A percentile compares a stretch with the other conserved stretches of the same genome.
Evolutionary conservation across 2,113 vertebrate genomes (phyloP).

Genomic region (Oreochromis spilurus): DNA sequence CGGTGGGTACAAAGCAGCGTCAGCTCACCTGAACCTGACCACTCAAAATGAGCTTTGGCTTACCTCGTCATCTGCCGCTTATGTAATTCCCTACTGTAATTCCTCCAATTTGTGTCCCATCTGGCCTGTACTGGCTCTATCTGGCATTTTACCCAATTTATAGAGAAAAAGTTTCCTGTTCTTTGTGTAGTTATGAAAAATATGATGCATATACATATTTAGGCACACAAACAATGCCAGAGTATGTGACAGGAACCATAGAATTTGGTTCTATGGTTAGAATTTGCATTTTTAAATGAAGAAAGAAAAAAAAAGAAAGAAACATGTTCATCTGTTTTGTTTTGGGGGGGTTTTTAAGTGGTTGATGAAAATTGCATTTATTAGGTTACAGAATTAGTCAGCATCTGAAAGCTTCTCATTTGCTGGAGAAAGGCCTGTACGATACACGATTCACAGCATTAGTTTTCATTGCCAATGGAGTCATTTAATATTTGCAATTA

Average conservation of each 20-base stretch:
- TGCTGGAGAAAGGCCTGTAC: not conserved
- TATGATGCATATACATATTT: not conserved
- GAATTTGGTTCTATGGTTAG: too few relatives aligned
- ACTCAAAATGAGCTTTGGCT: slow-evolving; percentile 46
- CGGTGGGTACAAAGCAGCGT: slow-evolving; percentile 73
- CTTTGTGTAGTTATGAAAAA: not conserved
- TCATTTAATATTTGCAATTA: not conserved
- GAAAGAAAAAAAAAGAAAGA: not conserved
- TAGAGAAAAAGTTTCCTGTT: not conserved
- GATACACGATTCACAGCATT: not conserved
- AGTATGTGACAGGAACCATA: not conserved
- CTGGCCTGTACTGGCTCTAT: slow-evolving; percentile 10
- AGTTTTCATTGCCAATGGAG: not conserved
- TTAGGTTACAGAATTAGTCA: not conserved
- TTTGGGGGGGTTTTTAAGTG: not conserved
- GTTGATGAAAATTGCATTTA: not conserved
- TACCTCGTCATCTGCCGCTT: slow-evolving; percentile 39
- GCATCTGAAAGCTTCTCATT: not conserved
- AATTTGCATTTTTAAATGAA: not conserved
- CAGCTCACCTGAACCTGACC: slow-evolving; percentile 46
- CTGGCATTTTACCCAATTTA: slow-evolving; percentile 5
- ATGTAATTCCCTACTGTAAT: slow-evolving; percentile 30
- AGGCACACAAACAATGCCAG: not conserved
- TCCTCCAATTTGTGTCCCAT: slow-evolving; percentile 29
- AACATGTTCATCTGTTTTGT: not conserved